Base-by-base conservation (phyloP, 2,113 vertebrate genomes). In the Peromyscus californicus region DNA sequence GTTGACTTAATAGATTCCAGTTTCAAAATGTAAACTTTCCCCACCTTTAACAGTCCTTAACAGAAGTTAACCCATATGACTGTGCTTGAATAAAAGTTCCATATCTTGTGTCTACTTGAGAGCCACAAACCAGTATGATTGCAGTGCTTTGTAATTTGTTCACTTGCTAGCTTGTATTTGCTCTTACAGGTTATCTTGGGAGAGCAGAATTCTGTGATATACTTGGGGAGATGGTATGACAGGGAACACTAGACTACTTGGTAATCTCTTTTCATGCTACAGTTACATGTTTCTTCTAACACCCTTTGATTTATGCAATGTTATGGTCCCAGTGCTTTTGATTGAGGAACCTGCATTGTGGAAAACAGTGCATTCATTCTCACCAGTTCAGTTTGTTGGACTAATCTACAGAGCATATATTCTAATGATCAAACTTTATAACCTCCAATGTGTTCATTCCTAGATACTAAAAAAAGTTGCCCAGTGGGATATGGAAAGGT, bases 1-100 rank as follows among this genome's bases (percentile, higher is more conserved):
- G 26, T 90, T 85, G 84, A 82, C 70, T 92, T 70, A 76, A 75
- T 65, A 67, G 21, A 91, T 78, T 91, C 89, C 31, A n/a, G 1
- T 79, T 92, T 83, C 86, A 79, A 91, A 83, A 89, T 29, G n/a
- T 75, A 84, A 91, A 79, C 1, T 79, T 70, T 87, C 86, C 13
- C n/a, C 4, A 24, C 84, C 51, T 61, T 39, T 12, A 92, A 5
- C 17, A 89, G 72, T 78, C 80, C 57, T 70, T 69, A 67, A 95
- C 22, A 63, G 69, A 87, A 74, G 16, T 12, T 61, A 36, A 86
- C n/a, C 16, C 48, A 75, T 85, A 36, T 90, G 79, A 80, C 11
- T 39, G 2, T 8, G 17, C 51, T 59, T 42, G 26, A 89, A 10
- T 67, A 48, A 94, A 69, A 67, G 57, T 6, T 83, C 31, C 54